A percentile compares a stretch with the other conserved stretches of the same genome.
Conservation (phyloP, 1,140 invertebrate species). For the Hylaeus volcanicus region DNA sequence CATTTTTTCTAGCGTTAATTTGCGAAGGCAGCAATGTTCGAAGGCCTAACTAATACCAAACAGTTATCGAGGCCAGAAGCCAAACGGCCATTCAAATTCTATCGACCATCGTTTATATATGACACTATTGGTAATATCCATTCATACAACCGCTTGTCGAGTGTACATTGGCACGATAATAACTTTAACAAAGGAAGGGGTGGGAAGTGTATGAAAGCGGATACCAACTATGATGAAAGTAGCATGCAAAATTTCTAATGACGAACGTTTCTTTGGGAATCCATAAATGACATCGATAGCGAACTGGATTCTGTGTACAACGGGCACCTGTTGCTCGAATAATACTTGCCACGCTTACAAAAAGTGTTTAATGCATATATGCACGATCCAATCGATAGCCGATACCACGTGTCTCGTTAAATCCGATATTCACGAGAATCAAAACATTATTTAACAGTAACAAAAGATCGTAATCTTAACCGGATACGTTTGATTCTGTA, state of each 20-base stretch:
- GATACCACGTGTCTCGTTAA: not conserved
- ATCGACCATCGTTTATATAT: not conserved
- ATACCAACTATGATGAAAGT: not conserved
- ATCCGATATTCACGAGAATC: not conserved
- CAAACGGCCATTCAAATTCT: not conserved
- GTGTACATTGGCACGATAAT: not conserved
- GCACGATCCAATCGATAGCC: not conserved
- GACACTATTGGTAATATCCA: no score
- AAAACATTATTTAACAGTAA: not conserved
- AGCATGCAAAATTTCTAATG: not conserved
- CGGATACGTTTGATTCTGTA: no score
- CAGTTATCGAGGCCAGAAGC: not conserved
- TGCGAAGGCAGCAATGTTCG: not conserved
- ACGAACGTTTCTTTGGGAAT: no score
- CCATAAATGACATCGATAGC: not conserved
- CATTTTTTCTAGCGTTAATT: conserved; percentile 3
- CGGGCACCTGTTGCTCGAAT: conserved; percentile 14
- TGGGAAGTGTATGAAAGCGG: no score
- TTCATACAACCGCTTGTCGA: no score
- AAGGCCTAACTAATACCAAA: not conserved
- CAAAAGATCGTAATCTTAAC: not conserved
- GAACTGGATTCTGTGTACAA: not conserved
- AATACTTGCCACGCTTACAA: not conserved
- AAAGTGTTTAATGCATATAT: not conserved
- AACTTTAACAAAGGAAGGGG: not conserved